phyloP scores from a whole-genome alignment of 2,797 vertebrate species.

The Hemitrygon akajei region DNA sequence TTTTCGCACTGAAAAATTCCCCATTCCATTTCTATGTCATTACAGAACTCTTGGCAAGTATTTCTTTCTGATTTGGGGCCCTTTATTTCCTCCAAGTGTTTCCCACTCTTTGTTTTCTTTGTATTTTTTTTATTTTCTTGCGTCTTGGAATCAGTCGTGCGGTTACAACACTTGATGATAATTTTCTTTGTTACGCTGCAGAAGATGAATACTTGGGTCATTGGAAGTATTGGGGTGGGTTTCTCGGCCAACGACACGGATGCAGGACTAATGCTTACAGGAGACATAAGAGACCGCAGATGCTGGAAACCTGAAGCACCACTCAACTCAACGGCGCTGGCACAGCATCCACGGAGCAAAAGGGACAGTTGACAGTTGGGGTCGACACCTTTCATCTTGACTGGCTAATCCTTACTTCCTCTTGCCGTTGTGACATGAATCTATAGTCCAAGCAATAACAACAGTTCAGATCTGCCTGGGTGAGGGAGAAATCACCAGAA shows the following conservation, averaged over 20 bases:
- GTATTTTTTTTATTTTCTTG: neutral
- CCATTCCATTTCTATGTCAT: neutral
- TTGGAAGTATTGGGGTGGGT: neutral
- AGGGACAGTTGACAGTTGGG: too few relatives aligned
- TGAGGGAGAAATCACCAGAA: neutral
- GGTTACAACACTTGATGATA: neutral
- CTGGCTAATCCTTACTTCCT: too few relatives aligned
- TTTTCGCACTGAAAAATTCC: neutral
- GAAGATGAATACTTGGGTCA: neutral
- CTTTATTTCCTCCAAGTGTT: neutral
- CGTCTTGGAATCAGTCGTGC: neutral
- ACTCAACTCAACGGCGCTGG: too few relatives aligned
- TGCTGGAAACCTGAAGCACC: too few relatives aligned
- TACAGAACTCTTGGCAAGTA: neutral
- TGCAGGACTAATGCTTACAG: neutral
- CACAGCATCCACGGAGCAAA: too few relatives aligned
- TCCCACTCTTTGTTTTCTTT: neutral
- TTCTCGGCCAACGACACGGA: neutral
- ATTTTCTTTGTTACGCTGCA: neutral
- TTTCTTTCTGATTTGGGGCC: neutral
- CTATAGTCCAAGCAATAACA: too few relatives aligned
- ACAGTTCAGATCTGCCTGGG: neutral
- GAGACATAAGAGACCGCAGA: too few relatives aligned
- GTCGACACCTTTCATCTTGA: too few relatives aligned
- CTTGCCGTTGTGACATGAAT: neutral